A percentile compares a stretch with the other conserved stretches of the same genome.
These are phyloP conservation scores for Tetrapedia diversipes DNA, from an alignment of 2,888 invertebrate genomes.

Conservation along the genomic window DNA sequence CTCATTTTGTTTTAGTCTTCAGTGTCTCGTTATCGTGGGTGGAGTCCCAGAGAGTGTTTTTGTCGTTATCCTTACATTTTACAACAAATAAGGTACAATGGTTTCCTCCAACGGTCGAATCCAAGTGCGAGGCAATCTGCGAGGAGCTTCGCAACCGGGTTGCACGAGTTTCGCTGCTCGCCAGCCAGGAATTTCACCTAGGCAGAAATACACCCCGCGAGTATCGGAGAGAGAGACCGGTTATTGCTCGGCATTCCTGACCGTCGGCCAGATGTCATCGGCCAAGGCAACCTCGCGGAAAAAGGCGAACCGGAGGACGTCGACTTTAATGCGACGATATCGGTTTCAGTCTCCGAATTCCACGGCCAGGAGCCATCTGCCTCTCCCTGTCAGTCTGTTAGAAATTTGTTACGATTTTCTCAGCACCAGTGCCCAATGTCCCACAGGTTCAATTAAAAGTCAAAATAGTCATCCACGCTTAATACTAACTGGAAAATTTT, in stretches of 20 bases:
- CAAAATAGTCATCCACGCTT: too few relatives aligned
- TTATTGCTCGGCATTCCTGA: constrained; percentile 77
- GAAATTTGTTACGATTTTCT: too few relatives aligned
- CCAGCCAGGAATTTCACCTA: constrained; percentile 67
- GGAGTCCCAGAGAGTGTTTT: too few relatives aligned
- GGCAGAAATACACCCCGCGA: constrained; percentile 66
- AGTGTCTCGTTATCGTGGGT: too few relatives aligned
- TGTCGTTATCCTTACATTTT: too few relatives aligned
- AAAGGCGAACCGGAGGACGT: constrained; percentile 66
- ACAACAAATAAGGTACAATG: too few relatives aligned
- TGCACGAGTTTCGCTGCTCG: constrained; percentile 45
- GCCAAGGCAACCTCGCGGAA: constrained; percentile 73
- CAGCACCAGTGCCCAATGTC: too few relatives aligned
- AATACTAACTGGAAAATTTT: too few relatives aligned
- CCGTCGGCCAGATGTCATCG: constrained; percentile 79
- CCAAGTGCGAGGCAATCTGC: too few relatives aligned
- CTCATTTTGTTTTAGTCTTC: too few relatives aligned
- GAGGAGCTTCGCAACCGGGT: background rate
- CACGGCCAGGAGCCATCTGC: constrained; percentile 56
- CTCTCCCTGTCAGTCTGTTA: constrained; percentile 30
- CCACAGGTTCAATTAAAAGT: too few relatives aligned
- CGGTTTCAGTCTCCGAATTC: constrained; percentile 70
- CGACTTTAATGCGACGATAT: constrained; percentile 72
- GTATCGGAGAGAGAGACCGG: constrained; percentile 71
- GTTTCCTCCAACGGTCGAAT: too few relatives aligned